phyloP scores from a whole-genome alignment of 2,888 invertebrate genomes.

The Andrena marginata region DNA sequence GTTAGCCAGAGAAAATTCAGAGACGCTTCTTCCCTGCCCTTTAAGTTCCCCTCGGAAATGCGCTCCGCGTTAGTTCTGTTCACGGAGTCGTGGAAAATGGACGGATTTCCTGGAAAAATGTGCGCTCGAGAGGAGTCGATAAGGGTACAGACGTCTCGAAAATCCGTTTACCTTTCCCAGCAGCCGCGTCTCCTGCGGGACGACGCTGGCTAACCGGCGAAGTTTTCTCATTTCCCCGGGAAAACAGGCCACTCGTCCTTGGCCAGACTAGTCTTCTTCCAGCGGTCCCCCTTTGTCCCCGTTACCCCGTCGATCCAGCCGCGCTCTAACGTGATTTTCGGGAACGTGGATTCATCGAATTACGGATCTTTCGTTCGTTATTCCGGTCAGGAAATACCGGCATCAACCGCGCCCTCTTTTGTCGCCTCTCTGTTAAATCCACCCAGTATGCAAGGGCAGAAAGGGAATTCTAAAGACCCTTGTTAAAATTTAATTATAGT shows the following conservation, averaged over 20 bases:
- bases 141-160: slow-evolving; percentile 17
- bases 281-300: slow-evolving; percentile 4
- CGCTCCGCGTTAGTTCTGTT: not conserved
- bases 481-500: not conserved
- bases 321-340: slow-evolving; percentile 32
- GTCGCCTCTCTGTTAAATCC: not conserved
- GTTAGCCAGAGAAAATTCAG: not conserved
- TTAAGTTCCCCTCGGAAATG: not conserved
- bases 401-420: not conserved
- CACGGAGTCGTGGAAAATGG: slow-evolving; percentile 5
- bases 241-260: slow-evolving; percentile 42
- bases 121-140: slow-evolving; percentile 5
- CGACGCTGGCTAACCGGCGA: slow-evolving; percentile 26
- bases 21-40: too few species aligned
- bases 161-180: slow-evolving; percentile 35
- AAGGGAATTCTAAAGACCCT: not conserved
- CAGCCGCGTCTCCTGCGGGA: slow-evolving; percentile 1
- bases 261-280: slow-evolving; percentile 8
- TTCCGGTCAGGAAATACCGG: not conserved
- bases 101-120: not conserved
- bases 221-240: slow-evolving; percentile 56
- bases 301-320: not conserved
- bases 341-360: slow-evolving; percentile 21
- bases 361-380: slow-evolving; percentile 17
- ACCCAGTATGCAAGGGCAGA: not conserved